These are phyloP conservation scores for Asteroscopus sphinx DNA, from an alignment of 2,888 invertebrate genomes.

Conservation along the genomic window DNA sequence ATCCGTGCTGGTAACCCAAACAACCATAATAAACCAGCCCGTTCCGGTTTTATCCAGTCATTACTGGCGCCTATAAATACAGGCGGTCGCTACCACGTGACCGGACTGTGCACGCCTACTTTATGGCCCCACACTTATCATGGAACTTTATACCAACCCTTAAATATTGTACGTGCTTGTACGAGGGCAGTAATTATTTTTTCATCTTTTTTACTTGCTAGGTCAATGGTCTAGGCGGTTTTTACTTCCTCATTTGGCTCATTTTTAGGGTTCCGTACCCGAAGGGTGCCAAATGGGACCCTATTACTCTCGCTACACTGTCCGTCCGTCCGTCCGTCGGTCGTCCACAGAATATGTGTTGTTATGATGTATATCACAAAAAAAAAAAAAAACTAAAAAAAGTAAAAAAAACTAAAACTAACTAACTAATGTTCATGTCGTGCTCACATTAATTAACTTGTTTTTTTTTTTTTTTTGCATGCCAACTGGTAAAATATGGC, in stretches of 20 bases:
- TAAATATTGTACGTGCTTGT: constrained; percentile 60
- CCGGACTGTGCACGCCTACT: constrained; percentile 52
- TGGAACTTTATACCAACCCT: constrained; percentile 61
- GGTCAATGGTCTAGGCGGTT: not conserved
- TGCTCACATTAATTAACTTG: too few species aligned
- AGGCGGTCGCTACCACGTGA: constrained; percentile 60
- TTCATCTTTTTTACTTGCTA: constrained; percentile 27
- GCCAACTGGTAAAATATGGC: too few species aligned
- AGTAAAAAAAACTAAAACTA: too few species aligned
- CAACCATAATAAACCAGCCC: constrained; percentile 55
- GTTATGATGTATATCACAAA: too few species aligned
- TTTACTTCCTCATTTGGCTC: not conserved
- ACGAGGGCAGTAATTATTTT: constrained; percentile 51
- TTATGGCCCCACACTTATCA: constrained; percentile 62
- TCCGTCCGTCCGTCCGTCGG: too few species aligned
- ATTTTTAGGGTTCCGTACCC: too few species aligned
- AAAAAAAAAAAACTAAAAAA: too few species aligned
- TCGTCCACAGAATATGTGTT: too few species aligned
- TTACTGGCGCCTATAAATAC: constrained; percentile 57
- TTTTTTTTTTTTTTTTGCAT: too few species aligned
- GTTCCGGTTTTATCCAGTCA: constrained; percentile 63
- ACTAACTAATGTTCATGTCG: too few species aligned
- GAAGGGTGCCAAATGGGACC: too few species aligned
- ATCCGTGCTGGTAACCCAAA: constrained; percentile 23
- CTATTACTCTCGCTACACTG: too few species aligned